Conservation (phyloP, 2,888 invertebrate genomes). For the Heteromyza rotundicornis region DNA sequence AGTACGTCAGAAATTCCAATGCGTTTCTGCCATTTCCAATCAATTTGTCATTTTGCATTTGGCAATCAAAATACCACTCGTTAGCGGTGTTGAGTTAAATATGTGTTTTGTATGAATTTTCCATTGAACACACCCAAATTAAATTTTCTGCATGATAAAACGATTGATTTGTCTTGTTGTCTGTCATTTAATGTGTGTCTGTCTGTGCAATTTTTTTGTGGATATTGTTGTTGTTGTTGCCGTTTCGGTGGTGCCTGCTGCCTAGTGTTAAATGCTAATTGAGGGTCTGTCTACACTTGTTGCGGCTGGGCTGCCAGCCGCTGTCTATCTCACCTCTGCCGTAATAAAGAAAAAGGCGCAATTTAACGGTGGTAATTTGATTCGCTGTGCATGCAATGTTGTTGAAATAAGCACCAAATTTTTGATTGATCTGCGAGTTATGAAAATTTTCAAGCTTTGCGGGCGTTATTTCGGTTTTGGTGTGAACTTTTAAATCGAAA, state of each 20-base stretch:
- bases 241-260: background rate
- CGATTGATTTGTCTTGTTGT: background rate
- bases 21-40: background rate
- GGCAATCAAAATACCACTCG: too few species aligned
- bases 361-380: conserved; percentile 27
- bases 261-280: background rate
- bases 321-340: background rate
- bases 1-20: background rate
- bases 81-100: background rate
- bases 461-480: too few species aligned
- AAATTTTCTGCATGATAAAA: background rate
- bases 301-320: background rate
- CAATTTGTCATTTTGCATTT: background rate
- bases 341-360: conserved; percentile 1
- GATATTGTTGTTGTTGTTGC: background rate
- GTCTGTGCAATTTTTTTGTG: background rate
- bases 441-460: too few species aligned
- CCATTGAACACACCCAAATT: background rate
- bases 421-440: background rate
- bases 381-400: conserved; percentile 18
- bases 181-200: background rate
- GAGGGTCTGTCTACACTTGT: background rate
- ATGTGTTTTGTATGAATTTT: background rate
- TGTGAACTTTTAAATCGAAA: too few species aligned
- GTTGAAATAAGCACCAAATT: conserved; percentile 14